Evolutionary conservation across 37 sponge, comb jelly and placozoan species (phyloP).

Genomic region (Theonella swinhoei): DNA sequence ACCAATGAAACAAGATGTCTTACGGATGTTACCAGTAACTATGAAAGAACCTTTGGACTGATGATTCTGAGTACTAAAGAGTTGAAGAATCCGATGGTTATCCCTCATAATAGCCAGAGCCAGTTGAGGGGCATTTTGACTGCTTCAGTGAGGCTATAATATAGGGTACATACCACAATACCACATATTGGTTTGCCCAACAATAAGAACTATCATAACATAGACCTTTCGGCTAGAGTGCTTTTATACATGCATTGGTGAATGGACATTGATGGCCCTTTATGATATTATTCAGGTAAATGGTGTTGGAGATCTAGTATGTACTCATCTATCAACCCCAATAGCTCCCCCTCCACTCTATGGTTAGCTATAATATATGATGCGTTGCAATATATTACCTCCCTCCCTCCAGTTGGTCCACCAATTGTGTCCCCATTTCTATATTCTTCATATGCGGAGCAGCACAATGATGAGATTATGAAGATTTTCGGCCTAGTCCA

Average conservation of each 20-base stretch:
- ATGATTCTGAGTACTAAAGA: constrained; percentile 15
- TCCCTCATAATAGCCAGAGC: neutral
- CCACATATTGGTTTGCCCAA: too few species aligned
- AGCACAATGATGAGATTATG: constrained; percentile 13
- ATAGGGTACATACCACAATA: too few species aligned
- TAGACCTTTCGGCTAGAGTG: too few species aligned
- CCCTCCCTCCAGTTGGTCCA: constrained; percentile 19
- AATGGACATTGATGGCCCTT: too few species aligned
- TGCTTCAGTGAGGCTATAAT: neutral
- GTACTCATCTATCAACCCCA: constrained; percentile 13
- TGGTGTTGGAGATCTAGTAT: constrained; percentile 30
- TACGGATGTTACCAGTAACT: neutral
- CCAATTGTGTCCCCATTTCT: constrained; percentile 21
- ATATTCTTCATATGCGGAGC: constrained; percentile 12
- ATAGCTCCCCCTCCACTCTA: neutral
- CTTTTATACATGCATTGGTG: too few species aligned
- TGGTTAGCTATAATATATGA: constrained; percentile 2
- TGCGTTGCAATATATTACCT: neutral
- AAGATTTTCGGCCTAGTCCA: neutral
- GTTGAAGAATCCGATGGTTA: neutral
- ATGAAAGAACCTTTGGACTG: constrained; percentile 21
- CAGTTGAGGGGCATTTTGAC: neutral
- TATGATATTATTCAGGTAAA: too few species aligned
- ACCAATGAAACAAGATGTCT: neutral
- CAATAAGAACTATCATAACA: too few species aligned